These are phyloP conservation scores for Euzophera pinguis DNA, from an alignment of 2,888 invertebrate species.

Conservation along the genomic window DNA sequence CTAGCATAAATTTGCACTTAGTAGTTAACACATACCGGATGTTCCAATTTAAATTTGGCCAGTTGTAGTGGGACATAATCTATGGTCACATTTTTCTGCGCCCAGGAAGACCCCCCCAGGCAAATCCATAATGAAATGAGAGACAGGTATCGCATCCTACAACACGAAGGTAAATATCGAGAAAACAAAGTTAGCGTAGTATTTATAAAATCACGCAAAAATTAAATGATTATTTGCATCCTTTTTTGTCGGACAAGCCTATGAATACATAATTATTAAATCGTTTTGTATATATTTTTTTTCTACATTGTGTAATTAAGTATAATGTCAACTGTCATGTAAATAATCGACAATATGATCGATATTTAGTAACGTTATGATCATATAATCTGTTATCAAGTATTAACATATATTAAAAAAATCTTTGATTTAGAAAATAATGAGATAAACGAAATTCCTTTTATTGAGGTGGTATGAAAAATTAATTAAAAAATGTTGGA, in stretches of 20 bases:
- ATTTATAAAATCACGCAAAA: not conserved
- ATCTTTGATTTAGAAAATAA: too few species aligned
- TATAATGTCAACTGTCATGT: too few species aligned
- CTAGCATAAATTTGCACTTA: not conserved
- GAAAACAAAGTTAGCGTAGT: not conserved
- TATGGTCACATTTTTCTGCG: slow-evolving; percentile 13
- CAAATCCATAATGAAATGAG: not conserved
- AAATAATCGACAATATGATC: too few species aligned
- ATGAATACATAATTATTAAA: too few species aligned
- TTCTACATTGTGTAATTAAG: too few species aligned
- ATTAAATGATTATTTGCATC: not conserved
- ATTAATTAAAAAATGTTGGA: too few species aligned
- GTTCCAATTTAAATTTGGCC: slow-evolving; percentile 10
- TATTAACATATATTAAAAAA: too few species aligned
- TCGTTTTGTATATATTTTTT: too few species aligned
- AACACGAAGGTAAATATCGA: not conserved
- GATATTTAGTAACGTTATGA: too few species aligned
- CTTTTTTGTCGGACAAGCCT: not conserved
- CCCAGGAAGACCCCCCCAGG: not conserved
- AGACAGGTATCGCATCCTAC: not conserved
- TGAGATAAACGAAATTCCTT: too few species aligned
- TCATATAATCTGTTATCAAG: too few species aligned
- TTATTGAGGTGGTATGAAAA: too few species aligned
- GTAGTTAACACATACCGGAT: slow-evolving; percentile 10
- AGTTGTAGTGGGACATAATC: slow-evolving; percentile 11